Evolutionary conservation across 2,888 invertebrate species (phyloP).

Genomic region (Cryptocheilus praepositus): DNA sequence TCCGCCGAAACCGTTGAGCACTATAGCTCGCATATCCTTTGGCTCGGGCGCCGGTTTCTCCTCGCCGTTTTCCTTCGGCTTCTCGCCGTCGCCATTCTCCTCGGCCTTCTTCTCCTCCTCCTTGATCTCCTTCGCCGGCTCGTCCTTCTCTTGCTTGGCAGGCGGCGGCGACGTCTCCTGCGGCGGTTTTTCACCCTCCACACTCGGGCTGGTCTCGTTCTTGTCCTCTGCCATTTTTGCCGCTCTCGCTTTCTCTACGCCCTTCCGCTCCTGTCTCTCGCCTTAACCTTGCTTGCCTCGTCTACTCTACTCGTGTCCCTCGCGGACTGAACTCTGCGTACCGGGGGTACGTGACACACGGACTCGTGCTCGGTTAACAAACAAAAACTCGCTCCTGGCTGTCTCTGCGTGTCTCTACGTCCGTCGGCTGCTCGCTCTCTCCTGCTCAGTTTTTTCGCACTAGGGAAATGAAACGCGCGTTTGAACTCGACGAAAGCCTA

Average conservation of each 20-base stretch:
- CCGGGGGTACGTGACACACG: too few relatives aligned
- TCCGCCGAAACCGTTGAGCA: constrained; percentile 90
- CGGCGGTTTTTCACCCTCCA: constrained; percentile 78
- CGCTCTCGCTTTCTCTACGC: constrained; percentile 15
- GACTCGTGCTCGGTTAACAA: background rate
- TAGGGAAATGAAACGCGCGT: constrained; percentile 32
- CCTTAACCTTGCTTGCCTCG: constrained; percentile 16
- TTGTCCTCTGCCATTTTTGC: constrained; percentile 71
- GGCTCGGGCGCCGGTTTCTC: constrained; percentile 75
- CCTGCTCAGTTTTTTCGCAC: too few relatives aligned
- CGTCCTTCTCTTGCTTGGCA: constrained; percentile 63
- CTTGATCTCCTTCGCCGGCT: constrained; percentile 73
- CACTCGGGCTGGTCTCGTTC: constrained; percentile 71
- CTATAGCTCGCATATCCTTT: constrained; percentile 90
- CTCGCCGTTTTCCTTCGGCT: constrained; percentile 71
- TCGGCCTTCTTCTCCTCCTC: constrained; percentile 76
- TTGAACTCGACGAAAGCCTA: constrained; percentile 62
- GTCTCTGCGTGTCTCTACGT: too few relatives aligned
- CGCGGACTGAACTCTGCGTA: too few relatives aligned
- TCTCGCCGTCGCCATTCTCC: constrained; percentile 72
- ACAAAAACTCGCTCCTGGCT: background rate
- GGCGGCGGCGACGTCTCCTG: constrained; percentile 71
- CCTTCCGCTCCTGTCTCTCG: constrained; percentile 19
- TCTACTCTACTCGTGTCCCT: background rate
- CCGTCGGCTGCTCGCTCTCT: too few relatives aligned